Percentiles rank a stretch among this genome's conserved stretches.
phyloP scores from a whole-genome alignment of 2,113 vertebrate genomes.

The Pluvialis apricaria region DNA sequence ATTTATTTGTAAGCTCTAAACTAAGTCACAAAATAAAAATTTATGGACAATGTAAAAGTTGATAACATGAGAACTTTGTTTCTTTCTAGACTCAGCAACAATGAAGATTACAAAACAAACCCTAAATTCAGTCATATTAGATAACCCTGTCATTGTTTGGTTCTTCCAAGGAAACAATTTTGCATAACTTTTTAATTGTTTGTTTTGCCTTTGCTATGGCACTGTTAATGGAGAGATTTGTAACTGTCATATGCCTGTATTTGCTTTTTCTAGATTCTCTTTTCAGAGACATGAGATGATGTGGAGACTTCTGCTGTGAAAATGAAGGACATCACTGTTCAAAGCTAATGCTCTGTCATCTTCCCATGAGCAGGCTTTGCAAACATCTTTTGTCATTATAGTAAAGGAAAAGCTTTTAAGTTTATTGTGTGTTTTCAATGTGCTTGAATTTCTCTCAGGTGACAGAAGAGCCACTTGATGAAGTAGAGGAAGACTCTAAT shows the following conservation, averaged over 20 bases:
- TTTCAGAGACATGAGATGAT: neutral
- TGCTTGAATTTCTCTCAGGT: slow-evolving; percentile 77
- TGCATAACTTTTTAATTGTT: neutral
- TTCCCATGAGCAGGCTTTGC: neutral
- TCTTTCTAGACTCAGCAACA: neutral
- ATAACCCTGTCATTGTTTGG: neutral
- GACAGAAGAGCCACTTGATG: slow-evolving; percentile 90
- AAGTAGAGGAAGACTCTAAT: slow-evolving; percentile 77
- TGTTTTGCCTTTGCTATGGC: neutral
- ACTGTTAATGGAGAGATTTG: neutral
- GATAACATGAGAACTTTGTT: neutral
- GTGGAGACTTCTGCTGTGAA: neutral
- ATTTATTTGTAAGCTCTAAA: neutral
- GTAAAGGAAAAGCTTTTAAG: neutral
- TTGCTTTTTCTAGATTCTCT: neutral
- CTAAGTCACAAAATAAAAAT: neutral
- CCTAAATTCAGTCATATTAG: neutral
- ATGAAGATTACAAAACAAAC: neutral
- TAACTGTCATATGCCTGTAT: neutral
- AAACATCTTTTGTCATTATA: neutral
- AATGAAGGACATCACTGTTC: neutral
- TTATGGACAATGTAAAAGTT: neutral
- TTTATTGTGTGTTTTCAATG: neutral
- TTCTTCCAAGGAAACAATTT: neutral
- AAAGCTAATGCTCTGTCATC: neutral